Percentiles rank a stretch among this genome's conserved stretches.
Conservation (phyloP, 1,140 invertebrate species). For the Acyrthosiphon pisum region DNA sequence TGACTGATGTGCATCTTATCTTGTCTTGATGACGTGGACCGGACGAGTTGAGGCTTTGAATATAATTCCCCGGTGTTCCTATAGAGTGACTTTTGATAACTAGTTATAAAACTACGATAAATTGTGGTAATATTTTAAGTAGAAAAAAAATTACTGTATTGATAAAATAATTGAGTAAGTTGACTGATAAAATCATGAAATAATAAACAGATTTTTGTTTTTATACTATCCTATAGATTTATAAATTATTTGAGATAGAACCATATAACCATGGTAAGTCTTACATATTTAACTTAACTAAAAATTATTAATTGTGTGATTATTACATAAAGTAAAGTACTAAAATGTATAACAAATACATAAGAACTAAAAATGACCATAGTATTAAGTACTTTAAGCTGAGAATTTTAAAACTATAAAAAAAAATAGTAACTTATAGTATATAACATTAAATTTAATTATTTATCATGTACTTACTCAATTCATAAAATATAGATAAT, state of each 20-base stretch:
- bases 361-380: background rate
- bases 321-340: background rate
- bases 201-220: background rate
- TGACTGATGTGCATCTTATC: no score
- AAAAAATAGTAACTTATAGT: background rate
- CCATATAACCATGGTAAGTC: no score
- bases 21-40: no score
- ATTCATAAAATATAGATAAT: background rate
- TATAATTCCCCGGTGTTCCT: no score
- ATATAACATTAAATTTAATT: background rate
- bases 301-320: background rate
- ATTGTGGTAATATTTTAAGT: no score
- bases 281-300: background rate
- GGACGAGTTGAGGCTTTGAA: no score
- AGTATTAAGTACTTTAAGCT: background rate
- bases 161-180: background rate
- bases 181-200: background rate
- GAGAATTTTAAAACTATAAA: background rate
- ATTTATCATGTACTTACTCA: background rate
- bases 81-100: no score
- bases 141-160: background rate
- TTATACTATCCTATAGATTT: no score
- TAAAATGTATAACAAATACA: background rate
- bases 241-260: no score
- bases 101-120: no score